phyloP scores from a whole-genome alignment of 2,888 invertebrate species.

The Euphydryas editha region DNA sequence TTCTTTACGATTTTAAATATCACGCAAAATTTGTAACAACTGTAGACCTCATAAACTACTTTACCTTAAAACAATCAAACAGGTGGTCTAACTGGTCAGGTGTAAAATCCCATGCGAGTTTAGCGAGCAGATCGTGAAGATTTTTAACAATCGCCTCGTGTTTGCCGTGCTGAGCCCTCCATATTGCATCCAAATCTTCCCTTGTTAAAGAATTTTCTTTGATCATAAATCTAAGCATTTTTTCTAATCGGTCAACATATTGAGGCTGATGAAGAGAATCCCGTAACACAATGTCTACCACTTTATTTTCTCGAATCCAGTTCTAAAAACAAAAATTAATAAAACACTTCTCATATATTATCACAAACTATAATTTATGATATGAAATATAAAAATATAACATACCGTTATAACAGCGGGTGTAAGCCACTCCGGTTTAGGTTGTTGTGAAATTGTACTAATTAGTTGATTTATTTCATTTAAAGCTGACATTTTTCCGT shows the following conservation, averaged over 20 bases:
- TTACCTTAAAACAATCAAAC: conserved; percentile 97
- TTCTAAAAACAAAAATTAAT: conserved; percentile 79
- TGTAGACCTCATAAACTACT: neutral
- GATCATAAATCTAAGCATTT: conserved; percentile 98
- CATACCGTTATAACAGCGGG: conserved; percentile 96
- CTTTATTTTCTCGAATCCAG: conserved; percentile 98
- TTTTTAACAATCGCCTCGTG: conserved; percentile 99
- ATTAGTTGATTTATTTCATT: conserved; percentile 99
- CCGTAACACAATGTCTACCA: conserved; percentile 96
- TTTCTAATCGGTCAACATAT: conserved; percentile 98
- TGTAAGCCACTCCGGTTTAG: conserved; percentile 96
- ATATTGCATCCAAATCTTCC: conserved; percentile 96
- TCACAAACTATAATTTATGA: too few relatives aligned
- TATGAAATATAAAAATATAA: conserved; percentile 39
- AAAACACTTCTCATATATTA: neutral
- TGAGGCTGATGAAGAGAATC: conserved; percentile 99
- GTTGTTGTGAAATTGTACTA: conserved; percentile 94
- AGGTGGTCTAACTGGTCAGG: conserved; percentile 98
- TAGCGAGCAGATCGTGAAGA: conserved; percentile 97
- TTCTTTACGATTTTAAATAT: neutral
- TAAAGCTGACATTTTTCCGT: conserved; percentile 99
- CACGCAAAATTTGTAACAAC: neutral
- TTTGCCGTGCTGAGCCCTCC: conserved; percentile 98
- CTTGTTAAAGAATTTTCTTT: conserved; percentile 95
- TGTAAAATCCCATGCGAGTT: conserved; percentile 99